Base-by-base conservation (phyloP, 2,797 vertebrate species). In the Fistularia commersonii region DNA sequence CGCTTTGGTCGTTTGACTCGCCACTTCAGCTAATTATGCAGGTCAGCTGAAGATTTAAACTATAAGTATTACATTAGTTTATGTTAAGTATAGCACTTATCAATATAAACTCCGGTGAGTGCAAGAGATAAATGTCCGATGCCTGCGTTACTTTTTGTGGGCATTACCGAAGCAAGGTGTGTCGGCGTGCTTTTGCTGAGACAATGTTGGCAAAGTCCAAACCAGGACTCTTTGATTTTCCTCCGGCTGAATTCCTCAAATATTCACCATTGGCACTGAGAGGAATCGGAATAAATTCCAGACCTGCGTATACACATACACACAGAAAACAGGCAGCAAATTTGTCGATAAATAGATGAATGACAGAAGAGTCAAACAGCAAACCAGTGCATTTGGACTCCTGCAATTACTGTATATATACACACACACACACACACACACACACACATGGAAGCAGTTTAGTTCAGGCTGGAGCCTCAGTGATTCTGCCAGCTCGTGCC, bases 381-480 rank as follows among this genome's bases (percentile, higher is more conserved):
- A 23, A 71, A 66, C 56, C 71, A 36, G 69, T 63, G 81, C 72
- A 77, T 79, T 85, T 85, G 66, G 37, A 55, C 66, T 60, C 48
- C 52, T 55, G 65, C 61, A 77, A 79, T 79, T 71, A 70, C 61
- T 50, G 41, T 45, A 57, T 51, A 59, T 54, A 57, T 48, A 52
- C 51, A 57, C 55, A 57, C 54, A 54, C 65, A 63, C 57, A 49
- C 57, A 62, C 62, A 56, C 54, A 63, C 45, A 40, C 32, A 45
- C 41, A n/a, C 51, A 77, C 83, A 86, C 75, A 84, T 72, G 79
- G 83, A 88, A 85, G 74, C 72, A 67, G 76, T 87, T 23, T 86
- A 83, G 71, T 51, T 50, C 54, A 57, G 64, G 57, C 70, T 77
- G 38, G 76, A 88, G 75, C 80, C 79, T 81, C 54, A 62, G 56